These are phyloP conservation scores for Pseudopodoces humilis DNA, from an alignment of 2,113 vertebrate genomes.

Conservation along the genomic window DNA sequence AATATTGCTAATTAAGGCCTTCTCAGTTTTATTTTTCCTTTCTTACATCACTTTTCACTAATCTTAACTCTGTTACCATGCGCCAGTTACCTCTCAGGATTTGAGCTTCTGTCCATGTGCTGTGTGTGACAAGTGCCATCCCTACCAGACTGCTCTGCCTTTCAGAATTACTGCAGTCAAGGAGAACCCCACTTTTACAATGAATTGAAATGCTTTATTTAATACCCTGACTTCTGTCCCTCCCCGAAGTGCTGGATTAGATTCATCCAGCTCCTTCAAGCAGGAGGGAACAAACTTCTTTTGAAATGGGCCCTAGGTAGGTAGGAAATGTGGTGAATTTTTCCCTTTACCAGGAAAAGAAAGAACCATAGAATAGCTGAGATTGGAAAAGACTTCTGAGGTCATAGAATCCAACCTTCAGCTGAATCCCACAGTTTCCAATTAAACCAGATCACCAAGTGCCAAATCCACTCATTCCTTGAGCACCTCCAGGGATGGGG, in stretches of 20 bases:
- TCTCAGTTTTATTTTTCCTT: not conserved
- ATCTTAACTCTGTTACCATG: not conserved
- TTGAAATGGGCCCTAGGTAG: not conserved
- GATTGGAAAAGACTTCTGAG: not conserved
- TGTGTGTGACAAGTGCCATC: not conserved
- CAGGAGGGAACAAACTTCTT: not conserved
- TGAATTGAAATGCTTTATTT: not conserved
- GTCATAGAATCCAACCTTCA: not conserved
- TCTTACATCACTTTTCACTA: not conserved
- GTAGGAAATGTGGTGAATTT: not conserved
- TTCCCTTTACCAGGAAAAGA: not conserved
- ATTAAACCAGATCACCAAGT: not conserved
- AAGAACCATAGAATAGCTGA: not conserved
- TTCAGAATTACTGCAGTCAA: not conserved
- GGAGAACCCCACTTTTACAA: not conserved
- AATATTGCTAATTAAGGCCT: not conserved
- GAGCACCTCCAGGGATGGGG: not conserved
- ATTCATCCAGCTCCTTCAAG: not conserved
- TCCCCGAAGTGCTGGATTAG: not conserved
- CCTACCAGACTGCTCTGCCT: not conserved
- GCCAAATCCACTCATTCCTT: not conserved
- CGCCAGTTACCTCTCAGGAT: not conserved
- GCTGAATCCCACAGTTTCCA: not conserved
- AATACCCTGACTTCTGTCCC: not conserved
- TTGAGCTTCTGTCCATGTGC: not conserved